Base-by-base conservation (phyloP, 2,888 invertebrate genomes). In the Frankliniella fusca region DNA sequence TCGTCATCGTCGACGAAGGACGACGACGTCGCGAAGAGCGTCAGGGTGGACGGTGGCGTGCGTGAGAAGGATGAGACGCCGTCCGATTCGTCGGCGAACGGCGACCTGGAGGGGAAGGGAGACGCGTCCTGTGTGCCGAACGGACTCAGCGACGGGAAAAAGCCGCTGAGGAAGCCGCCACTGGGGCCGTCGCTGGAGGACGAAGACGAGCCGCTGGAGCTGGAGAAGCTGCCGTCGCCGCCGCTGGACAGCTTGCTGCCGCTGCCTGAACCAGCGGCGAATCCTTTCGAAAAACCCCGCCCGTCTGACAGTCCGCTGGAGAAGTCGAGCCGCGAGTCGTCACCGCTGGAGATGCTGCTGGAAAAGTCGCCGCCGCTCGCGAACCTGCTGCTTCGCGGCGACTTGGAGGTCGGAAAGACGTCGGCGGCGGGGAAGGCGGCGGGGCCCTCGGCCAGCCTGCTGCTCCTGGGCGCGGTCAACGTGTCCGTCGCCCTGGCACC, bases 121-220 rank as follows among this genome's bases (percentile, higher is more conserved):
- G 70, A 23, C 20, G 70, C 20, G 54, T 54, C 54, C 11, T 15
- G 23, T 5, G 70, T 9, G n/a, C 70, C 70, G 70, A 70, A 70
- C 3, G 70, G 70, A 23, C 70, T 70, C n/a, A 23, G 11, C 8
- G 70, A 70, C 70, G 70, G 70, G n/a, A 70, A 23, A 23, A 70
- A 70, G 23, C 70, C 70, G n/a, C 9, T 70, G 7, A 70, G 70
- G 23, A 70, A 70, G 23, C 70, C 70, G 23, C 23, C 23, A 9
- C 54, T 54, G 54, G 54, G 54, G 54, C 65, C 54, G 54, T 54
- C 65, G 65, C 65, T 65, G 65, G 65, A 18, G n/a, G n/a, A 65
- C 20, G 9, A 9, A 11, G 70, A 70, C n/a, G 70, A 70, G 9
- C 70, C 23, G 3, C 23, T 23, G 15, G 54, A 54, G 54, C 70